A percentile compares a stretch with the other conserved stretches of the same genome.
phyloP scores from a whole-genome alignment of 1,140 invertebrate genomes.

The Cydia strobilella region DNA sequence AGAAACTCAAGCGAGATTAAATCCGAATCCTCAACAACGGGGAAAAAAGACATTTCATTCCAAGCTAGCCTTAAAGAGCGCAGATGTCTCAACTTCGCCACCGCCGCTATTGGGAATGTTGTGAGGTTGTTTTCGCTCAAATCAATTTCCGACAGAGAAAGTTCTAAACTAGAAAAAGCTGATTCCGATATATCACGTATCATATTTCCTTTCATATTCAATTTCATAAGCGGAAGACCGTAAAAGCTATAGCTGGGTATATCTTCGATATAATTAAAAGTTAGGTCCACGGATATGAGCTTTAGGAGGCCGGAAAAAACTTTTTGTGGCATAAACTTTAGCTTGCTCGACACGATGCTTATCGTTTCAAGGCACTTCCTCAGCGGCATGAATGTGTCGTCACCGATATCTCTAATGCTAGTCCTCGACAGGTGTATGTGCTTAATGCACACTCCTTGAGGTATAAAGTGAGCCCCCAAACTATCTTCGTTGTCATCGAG shows the following conservation, averaged over 20 bases:
- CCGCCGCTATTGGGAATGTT: slow-evolving; percentile 88
- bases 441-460: slow-evolving; percentile 84
- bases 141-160: slow-evolving; percentile 89
- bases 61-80: slow-evolving; percentile 88
- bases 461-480: slow-evolving; percentile 74
- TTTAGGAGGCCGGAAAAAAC: slow-evolving; percentile 87
- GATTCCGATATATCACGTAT: slow-evolving; percentile 90
- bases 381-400: slow-evolving; percentile 86
- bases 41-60: slow-evolving; percentile 86
- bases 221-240: slow-evolving; percentile 88
- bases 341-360: slow-evolving; percentile 89
- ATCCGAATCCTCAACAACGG: slow-evolving; percentile 85
- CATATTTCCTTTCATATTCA: slow-evolving; percentile 92
- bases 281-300: slow-evolving; percentile 89
- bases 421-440: slow-evolving; percentile 92
- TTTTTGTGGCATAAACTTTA: slow-evolving; percentile 90
- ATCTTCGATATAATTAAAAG: slow-evolving; percentile 90
- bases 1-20: slow-evolving; percentile 88
- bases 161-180: slow-evolving; percentile 91
- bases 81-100: slow-evolving; percentile 88
- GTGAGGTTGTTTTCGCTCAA: slow-evolving; percentile 92
- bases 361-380: slow-evolving; percentile 89
- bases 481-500: slow-evolving; percentile 68
- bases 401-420: slow-evolving; percentile 86
- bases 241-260: slow-evolving; percentile 93